phyloP scores from a whole-genome alignment of 1,140 invertebrate genomes.

The Parapsyche elsis region DNA sequence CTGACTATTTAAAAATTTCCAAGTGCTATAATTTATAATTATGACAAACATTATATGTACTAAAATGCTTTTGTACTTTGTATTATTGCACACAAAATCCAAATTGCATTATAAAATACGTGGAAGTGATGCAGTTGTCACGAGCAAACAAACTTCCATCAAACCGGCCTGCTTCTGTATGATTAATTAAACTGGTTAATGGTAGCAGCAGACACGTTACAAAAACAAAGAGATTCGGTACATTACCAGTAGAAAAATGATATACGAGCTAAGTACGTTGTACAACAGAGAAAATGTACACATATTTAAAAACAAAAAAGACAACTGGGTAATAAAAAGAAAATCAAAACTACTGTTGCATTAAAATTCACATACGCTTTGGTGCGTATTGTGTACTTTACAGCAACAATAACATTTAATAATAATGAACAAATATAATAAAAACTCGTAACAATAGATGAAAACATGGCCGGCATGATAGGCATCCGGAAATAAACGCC shows the following conservation, averaged over 20 bases:
- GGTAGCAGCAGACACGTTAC: not conserved
- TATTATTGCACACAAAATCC: too few species aligned
- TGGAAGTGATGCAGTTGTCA: too few species aligned
- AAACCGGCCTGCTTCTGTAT: slow-evolving; percentile 12
- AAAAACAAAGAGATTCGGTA: slow-evolving; percentile 17
- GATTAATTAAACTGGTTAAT: slow-evolving; percentile 29
- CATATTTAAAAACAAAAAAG: too few species aligned
- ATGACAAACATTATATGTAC: too few species aligned
- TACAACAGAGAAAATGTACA: too few species aligned
- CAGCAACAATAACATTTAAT: too few species aligned
- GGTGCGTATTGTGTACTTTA: not conserved
- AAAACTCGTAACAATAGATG: not conserved
- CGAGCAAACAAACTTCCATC: not conserved
- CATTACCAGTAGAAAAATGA: slow-evolving; percentile 9
- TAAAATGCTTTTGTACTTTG: too few species aligned
- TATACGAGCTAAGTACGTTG: not conserved
- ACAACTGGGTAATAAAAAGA: too few species aligned
- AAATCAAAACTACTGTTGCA: not conserved
- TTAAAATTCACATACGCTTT: slow-evolving; percentile 9
- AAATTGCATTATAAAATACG: too few species aligned
- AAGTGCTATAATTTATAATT: too few species aligned
- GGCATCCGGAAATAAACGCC: slow-evolving; percentile 13
- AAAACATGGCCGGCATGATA: slow-evolving; percentile 7
- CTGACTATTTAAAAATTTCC: too few species aligned
- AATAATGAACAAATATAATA: slow-evolving; percentile 24